Evolutionary conservation across 2,797 vertebrate genomes (phyloP).

Genomic region (Poecilia velifera): DNA sequence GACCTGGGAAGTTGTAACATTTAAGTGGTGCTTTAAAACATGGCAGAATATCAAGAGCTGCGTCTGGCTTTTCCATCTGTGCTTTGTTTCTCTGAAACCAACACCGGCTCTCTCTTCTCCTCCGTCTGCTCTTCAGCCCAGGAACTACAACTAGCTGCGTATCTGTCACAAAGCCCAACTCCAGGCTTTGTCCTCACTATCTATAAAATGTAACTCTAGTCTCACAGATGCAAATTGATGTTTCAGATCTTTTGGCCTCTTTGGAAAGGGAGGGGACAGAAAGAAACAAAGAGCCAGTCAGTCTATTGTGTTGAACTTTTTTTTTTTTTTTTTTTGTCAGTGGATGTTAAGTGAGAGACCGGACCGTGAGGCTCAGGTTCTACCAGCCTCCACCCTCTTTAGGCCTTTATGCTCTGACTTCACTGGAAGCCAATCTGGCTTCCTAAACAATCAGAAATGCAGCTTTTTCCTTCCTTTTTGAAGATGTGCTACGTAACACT

Average conservation of each 20-base stretch:
- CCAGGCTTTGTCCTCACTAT: constrained; percentile 58
- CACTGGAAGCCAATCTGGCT: constrained; percentile 43
- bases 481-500: background rate
- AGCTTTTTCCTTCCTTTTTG: background rate
- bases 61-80: background rate
- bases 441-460: constrained; percentile 24
- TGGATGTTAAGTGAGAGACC: constrained; percentile 42
- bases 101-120: constrained; percentile 13
- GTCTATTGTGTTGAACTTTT: constrained; percentile 52
- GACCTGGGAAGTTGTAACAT: background rate
- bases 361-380: constrained; percentile 48
- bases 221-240: constrained; percentile 72
- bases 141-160: constrained; percentile 26
- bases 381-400: constrained; percentile 21
- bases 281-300: constrained; percentile 31
- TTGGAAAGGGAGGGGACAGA: constrained; percentile 34
- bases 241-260: constrained; percentile 50
- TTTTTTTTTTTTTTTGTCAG: constrained; percentile 50
- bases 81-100: constrained; percentile 25
- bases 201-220: constrained; percentile 71
- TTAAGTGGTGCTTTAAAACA: background rate
- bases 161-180: constrained; percentile 42
- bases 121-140: constrained; percentile 7
- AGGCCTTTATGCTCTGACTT: constrained; percentile 42
- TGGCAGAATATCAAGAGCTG: constrained; percentile 2